Evolutionary conservation across 2,113 vertebrate genomes (phyloP).

Genomic region (Peromyscus maniculatus): DNA sequence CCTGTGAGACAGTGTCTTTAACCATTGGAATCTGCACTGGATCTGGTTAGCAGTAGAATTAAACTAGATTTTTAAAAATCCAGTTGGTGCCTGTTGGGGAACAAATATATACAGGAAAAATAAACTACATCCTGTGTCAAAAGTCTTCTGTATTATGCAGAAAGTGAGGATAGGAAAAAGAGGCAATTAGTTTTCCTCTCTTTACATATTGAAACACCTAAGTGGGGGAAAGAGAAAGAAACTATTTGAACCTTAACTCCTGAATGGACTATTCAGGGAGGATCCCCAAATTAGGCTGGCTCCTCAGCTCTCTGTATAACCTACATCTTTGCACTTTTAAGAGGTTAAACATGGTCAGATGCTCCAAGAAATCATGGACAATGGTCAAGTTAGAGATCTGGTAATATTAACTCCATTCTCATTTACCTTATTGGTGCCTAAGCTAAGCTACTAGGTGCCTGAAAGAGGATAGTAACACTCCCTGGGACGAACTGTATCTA

Average conservation of each 20-base stretch:
- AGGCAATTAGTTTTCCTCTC: neutral
- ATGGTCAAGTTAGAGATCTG: neutral
- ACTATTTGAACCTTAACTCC: neutral
- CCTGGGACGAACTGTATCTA: accelerated
- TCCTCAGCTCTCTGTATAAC: neutral
- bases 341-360: neutral
- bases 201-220: neutral
- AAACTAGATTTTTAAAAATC: neutral
- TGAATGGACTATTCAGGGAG: neutral
- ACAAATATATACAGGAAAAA: neutral
- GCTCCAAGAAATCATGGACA: neutral
- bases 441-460: neutral
- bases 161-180: neutral
- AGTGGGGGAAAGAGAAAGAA: neutral
- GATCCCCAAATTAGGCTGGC: neutral
- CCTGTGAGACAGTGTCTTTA: neutral
- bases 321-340: neutral
- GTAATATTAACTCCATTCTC: neutral
- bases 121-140: neutral
- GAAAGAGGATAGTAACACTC: neutral
- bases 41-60: neutral
- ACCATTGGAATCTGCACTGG: neutral
- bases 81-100: neutral
- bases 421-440: neutral
- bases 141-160: neutral